phyloP scores from a whole-genome alignment of 2,113 vertebrate species.

The Heterotis niloticus region DNA sequence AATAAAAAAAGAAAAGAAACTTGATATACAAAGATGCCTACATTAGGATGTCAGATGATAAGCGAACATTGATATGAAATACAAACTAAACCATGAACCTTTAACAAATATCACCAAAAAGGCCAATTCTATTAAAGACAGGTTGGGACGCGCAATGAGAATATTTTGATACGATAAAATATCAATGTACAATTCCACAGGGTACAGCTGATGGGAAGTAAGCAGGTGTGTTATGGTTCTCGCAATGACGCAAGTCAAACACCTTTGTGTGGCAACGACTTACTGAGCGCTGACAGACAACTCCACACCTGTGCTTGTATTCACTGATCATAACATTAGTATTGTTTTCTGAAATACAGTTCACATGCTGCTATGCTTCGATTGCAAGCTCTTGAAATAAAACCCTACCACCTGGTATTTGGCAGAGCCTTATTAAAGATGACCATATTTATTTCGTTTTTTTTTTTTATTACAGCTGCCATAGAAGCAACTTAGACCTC shows the following conservation, averaged over 20 bases:
- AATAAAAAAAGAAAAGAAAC: too few species aligned
- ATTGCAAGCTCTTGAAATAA: conserved; percentile 44
- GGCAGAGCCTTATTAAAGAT: conserved; percentile 35
- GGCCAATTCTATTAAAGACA: background rate
- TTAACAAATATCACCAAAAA: background rate
- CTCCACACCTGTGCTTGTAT: conserved; percentile 58
- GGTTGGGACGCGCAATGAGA: background rate
- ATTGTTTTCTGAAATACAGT: conserved; percentile 58
- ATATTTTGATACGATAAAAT: background rate
- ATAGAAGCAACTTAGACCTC: conserved; percentile 32
- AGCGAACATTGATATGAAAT: too few species aligned
- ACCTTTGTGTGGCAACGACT: conserved; percentile 52
- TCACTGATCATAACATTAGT: conserved; percentile 59
- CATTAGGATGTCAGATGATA: too few species aligned
- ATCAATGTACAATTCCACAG: background rate
- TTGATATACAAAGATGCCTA: too few species aligned
- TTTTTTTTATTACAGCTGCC: conserved; percentile 36
- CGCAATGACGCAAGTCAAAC: background rate
- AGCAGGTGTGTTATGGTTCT: background rate
- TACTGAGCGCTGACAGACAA: conserved; percentile 62
- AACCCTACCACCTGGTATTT: conserved; percentile 42
- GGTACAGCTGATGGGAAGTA: background rate
- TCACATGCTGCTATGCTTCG: conserved; percentile 60
- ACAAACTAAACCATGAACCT: background rate
- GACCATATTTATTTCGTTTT: conserved; percentile 45